Evolutionary conservation across 2,797 vertebrate genomes (phyloP).

Genomic region (Rhinella marina): DNA sequence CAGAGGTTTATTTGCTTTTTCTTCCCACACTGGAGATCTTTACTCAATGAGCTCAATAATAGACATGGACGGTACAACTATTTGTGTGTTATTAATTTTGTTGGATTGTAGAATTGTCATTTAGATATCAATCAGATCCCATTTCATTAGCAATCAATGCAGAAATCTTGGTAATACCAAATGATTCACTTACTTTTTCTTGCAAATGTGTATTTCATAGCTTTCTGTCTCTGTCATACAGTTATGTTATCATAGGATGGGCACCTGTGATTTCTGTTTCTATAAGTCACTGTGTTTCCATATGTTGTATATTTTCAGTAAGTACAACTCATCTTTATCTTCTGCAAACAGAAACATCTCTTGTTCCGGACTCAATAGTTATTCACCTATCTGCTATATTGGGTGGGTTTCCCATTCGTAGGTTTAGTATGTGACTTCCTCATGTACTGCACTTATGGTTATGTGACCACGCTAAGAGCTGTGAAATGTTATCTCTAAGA

Average conservation of each 20-base stretch:
- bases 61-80: no score
- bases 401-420: slow-evolving; percentile 32
- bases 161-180: no score
- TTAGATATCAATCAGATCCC: no score
- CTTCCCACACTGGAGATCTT: no score
- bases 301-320: slow-evolving; percentile 27
- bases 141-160: no score
- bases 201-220: no score
- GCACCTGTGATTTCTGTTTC: slow-evolving; percentile 29
- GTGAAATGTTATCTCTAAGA: background rate
- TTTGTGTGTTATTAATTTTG: no score
- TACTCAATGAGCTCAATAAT: no score
- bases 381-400: slow-evolving; percentile 13
- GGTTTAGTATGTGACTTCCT: slow-evolving; percentile 36
- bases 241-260: background rate
- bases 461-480: background rate
- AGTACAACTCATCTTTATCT: slow-evolving; percentile 38
- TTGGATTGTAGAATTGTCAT: no score
- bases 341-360: slow-evolving; percentile 21
- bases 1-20: no score
- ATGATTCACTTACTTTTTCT: no score
- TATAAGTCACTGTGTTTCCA: background rate
- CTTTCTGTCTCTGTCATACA: background rate
- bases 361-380: background rate
- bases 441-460: background rate